phyloP scores from a whole-genome alignment of 2,113 vertebrate species.

The Hippopotamus amphibius region DNA sequence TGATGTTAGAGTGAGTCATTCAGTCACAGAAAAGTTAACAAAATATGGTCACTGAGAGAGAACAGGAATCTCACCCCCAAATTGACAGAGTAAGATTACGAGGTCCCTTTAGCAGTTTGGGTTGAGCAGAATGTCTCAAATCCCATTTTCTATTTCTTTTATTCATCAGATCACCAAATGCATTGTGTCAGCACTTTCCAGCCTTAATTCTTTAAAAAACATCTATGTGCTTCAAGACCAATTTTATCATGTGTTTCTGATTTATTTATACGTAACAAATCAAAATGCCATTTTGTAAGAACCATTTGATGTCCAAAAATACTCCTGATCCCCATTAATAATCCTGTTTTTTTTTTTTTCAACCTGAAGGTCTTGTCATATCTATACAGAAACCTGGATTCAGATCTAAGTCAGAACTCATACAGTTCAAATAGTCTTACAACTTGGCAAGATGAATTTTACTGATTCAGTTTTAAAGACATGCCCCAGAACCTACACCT shows the following conservation, averaged over 20 bases:
- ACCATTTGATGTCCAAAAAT: neutral
- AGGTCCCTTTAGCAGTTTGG: neutral
- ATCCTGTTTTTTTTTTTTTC: slow-evolving; percentile 4
- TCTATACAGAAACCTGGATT: neutral
- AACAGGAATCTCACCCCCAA: neutral
- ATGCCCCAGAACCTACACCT: neutral
- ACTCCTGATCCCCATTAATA: neutral
- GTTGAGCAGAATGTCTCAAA: slow-evolving; percentile 47
- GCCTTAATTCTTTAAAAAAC: slow-evolving; percentile 29
- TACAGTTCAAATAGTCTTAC: neutral
- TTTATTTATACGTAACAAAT: slow-evolving; percentile 49
- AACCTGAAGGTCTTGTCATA: neutral
- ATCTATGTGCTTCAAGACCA: neutral
- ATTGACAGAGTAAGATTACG: neutral
- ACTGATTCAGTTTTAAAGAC: neutral
- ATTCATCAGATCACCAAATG: neutral
- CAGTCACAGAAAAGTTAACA: neutral
- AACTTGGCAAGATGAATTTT: neutral
- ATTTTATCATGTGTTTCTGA: slow-evolving; percentile 36
- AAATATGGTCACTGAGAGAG: neutral
- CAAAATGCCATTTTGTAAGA: slow-evolving; percentile 54
- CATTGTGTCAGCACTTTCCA: neutral
- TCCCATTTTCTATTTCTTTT: slow-evolving; percentile 12
- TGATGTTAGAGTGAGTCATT: neutral
- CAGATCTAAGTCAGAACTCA: neutral